Conservation (phyloP, 1,140 invertebrate species). For the Araneus ventricosus region DNA sequence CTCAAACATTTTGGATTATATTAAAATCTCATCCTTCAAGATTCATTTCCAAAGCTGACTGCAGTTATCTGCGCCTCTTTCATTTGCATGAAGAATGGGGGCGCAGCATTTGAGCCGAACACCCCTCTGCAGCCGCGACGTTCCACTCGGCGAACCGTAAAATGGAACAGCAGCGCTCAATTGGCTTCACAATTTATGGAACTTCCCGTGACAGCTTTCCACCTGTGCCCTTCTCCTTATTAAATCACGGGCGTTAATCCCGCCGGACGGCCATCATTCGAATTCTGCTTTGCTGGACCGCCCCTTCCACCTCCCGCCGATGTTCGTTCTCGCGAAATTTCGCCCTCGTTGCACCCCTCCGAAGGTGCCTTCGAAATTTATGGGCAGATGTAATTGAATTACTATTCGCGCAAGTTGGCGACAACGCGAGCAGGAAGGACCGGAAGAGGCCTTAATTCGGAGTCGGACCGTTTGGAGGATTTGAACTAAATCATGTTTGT, state of each 20-base stretch:
- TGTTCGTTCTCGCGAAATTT: not conserved
- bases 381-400: constrained; percentile 14
- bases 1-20: too few species aligned
- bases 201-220: not conserved
- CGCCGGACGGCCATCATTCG: not conserved
- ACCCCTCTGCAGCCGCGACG: not conserved
- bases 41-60: not conserved
- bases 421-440: not conserved
- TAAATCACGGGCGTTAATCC: constrained; percentile 11
- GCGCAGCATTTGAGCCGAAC: not conserved
- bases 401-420: not conserved
- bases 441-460: not conserved
- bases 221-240: not conserved
- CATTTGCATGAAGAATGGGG: not conserved
- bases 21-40: not conserved
- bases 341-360: not conserved
- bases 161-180: not conserved
- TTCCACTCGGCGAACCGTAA: not conserved
- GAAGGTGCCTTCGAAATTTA: not conserved
- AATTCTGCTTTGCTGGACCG: not conserved
- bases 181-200: not conserved
- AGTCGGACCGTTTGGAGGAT: too few species aligned
- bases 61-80: not conserved
- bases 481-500: too few species aligned
- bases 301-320: not conserved